Evolutionary conservation across 1,140 invertebrate genomes (phyloP), one percentile per base, ranked within the genome.

Genomic region (Eumeta japonica): DNA sequence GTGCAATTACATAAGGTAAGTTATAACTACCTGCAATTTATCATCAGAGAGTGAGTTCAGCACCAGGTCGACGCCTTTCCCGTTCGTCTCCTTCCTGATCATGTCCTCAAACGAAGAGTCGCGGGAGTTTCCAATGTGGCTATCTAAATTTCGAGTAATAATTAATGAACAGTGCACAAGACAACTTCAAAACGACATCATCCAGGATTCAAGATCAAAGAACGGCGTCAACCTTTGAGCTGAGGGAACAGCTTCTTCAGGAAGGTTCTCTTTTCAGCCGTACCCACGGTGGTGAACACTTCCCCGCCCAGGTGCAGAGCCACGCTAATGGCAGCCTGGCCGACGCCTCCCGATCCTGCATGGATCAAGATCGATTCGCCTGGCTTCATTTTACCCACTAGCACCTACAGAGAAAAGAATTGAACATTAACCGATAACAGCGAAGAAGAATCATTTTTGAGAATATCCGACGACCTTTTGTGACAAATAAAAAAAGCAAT

Each of bases 321-420:
- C 13, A 93, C 81, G 35, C 83, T 79, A 51, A 94, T 92, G 19
- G 90, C 89, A 1, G 90, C 89, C 55, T 90, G 83, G 0, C 91
- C 91, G n/a, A 94, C 88, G 16, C 89, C 91, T 14, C 91, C 91
- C 39, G 85, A 85, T 9, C 90, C 92, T n/a, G 90, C 86, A 66
- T 94, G 92, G 53, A 94, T 92, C 1, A 93, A 77, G 14, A 93
- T 77, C 1, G 75, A 80, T 46, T 90, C 86, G 2, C 87, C 87
- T 35, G 76, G 77, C 39, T 79, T 64, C 39, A 92, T 79, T 35
- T 81, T 66, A 7, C 83, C 85, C 16, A 66, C 57, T 61, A 79
- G 76, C n/a, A 81, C 67, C 72, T 75, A 32, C 5, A 34, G 27
- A 24, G 5, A 39, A 15, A 16, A 16, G 37, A 2, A 5, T 11